Evolutionary conservation across 2,113 vertebrate species (phyloP), one percentile per base, ranked within the genome.

Genomic region (Dolichallabes microphthalmus): DNA sequence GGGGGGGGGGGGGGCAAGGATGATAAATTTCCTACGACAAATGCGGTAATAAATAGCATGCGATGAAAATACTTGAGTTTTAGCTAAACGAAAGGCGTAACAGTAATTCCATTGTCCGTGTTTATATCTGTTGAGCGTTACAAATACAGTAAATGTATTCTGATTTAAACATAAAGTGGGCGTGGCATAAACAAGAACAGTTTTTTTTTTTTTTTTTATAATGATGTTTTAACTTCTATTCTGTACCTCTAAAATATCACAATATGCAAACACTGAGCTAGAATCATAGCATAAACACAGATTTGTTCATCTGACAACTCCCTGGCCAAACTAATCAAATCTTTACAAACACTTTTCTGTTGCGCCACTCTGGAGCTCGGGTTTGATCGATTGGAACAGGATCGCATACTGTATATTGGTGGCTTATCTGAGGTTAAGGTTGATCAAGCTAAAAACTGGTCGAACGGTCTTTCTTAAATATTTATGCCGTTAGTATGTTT

Each of bases 11-110:
- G 35, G 30, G 39, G 35, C 4, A 27, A 30, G 9, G 68, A 66
- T 66, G 64, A 86, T 81, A 63, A 55, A 82, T 82, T 82, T 75
- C 45, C 4, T 5, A 20, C 63, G 17, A 7, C 63, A 50, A 85
- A 79, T 45, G 4, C 45, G 13, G 20, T 0, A 11, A 45, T 22
- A 74, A 50, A 74, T 8, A 27, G 50, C 73, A 53, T 53, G 45
- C 7, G 0, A 53, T 75, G 45, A 25, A 75, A 75, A 52, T 2
- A 52, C 13, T 52, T 0, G 4, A 50, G 71, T 74, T 50, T 13
- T 50, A 74, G 22, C 45, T 52, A 74, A 52, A 50, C 39, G 6
- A 12, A 2, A 4, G 11, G 20, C 52, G 19, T 45, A 20, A 45
- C 1, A 22, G 32, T 35, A 10, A 0, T 19, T 35, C 32, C 17